Conservation (phyloP, 2,797 vertebrate species). For the Rhabdomys pumilio region DNA sequence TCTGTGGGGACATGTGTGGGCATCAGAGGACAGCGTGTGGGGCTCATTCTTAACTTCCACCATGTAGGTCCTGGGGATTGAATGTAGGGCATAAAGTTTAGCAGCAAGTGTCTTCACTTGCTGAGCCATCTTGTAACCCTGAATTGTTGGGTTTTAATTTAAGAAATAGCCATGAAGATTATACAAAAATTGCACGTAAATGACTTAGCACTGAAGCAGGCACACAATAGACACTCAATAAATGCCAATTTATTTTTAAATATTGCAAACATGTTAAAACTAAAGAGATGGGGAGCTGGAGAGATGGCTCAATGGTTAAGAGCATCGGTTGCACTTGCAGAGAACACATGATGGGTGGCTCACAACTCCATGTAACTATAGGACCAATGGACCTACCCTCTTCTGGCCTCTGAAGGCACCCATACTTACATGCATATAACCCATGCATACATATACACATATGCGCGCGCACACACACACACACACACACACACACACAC, state of each 20-base stretch:
- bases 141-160: constrained; percentile 9
- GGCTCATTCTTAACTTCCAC: neutral
- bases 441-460: too few species aligned
- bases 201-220: neutral
- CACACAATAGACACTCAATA: neutral
- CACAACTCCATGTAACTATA: neutral
- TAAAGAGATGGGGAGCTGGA: neutral
- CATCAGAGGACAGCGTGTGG: neutral
- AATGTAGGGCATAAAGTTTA: neutral
- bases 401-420: neutral
- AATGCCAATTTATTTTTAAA: constrained; percentile 33
- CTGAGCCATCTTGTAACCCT: neutral
- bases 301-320: neutral
- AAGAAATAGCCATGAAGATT: neutral
- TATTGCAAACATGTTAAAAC: neutral
- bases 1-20: neutral
- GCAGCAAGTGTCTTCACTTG: neutral
- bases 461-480: neutral
- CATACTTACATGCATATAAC: neutral
- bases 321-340: neutral
- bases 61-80: neutral
- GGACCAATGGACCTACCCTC: neutral
- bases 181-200: constrained; percentile 29
- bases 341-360: neutral
- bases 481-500: neutral